A percentile compares a stretch with the other conserved stretches of the same genome.
phyloP scores from a whole-genome alignment of 1,140 invertebrate genomes.

The Neodiprion virginianus region DNA sequence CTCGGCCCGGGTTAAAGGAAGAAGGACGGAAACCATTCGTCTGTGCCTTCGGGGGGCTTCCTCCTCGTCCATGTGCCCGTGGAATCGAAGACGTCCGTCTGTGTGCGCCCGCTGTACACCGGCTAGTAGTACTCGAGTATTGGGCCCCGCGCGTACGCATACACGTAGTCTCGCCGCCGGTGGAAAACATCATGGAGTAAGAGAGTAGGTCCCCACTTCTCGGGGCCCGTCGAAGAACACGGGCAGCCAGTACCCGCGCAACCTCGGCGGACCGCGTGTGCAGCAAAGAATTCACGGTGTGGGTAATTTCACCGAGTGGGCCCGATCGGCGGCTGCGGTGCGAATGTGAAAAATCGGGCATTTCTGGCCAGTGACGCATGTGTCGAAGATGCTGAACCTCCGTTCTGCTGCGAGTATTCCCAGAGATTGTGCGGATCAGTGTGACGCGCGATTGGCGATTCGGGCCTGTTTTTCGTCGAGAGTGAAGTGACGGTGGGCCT shows the following conservation, averaged over 20 bases:
- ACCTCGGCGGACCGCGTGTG: conserved; percentile 2
- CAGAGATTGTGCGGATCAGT: too few relatives aligned
- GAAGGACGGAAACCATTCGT: conserved; percentile 1
- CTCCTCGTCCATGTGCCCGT: background rate
- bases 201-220: background rate
- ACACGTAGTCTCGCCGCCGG: background rate
- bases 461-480: too few relatives aligned
- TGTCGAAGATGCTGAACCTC: too few relatives aligned
- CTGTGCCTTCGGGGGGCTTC: conserved; percentile 6
- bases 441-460: too few relatives aligned
- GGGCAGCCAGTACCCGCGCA: background rate
- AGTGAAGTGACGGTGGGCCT: too few relatives aligned
- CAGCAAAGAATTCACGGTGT: background rate
- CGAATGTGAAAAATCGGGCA: background rate
- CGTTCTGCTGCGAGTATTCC: too few relatives aligned
- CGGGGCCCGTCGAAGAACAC: background rate
- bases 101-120: background rate
- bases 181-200: conserved; percentile 7
- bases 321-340: too few relatives aligned
- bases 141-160: conserved; percentile 3
- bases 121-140: background rate
- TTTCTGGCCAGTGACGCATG: background rate
- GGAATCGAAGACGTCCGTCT: background rate
- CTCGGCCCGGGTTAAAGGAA: background rate
- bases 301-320: too few relatives aligned